Evolutionary conservation across 2,888 invertebrate genomes (phyloP).

Genomic region (Anorthoa munda): DNA sequence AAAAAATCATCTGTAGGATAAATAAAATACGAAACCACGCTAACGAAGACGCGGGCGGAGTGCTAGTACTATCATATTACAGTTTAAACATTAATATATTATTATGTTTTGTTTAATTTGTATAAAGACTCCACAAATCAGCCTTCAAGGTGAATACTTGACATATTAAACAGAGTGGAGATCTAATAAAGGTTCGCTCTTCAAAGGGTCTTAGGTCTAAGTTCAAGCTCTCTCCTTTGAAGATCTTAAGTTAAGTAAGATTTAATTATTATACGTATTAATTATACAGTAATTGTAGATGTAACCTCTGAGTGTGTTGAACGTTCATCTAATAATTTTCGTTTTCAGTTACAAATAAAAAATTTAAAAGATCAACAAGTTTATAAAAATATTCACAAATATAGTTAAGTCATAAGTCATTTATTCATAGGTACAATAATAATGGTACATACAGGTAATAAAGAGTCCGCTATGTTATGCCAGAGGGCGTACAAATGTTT

Average conservation of each 20-base stretch:
- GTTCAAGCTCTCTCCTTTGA: constrained; percentile 50
- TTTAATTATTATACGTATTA: constrained; percentile 30
- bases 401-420: too few species aligned
- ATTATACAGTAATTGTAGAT: constrained; percentile 7
- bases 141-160: constrained; percentile 23
- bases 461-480: too few species aligned
- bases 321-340: background rate
- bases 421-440: too few species aligned
- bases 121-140: constrained; percentile 10
- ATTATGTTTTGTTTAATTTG: background rate
- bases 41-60: too few species aligned
- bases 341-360: background rate
- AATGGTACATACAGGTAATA: too few species aligned
- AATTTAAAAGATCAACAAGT: background rate
- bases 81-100: constrained; percentile 7
- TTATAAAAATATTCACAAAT: too few species aligned
- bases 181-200: constrained; percentile 52
- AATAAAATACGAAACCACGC: too few species aligned
- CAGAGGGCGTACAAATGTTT: too few species aligned
- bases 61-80: background rate
- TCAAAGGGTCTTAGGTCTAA: constrained; percentile 39
- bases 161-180: constrained; percentile 44
- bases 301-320: background rate
- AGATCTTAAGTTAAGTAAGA: constrained; percentile 30
- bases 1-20: too few species aligned